Base-by-base conservation (phyloP, 2,888 invertebrate genomes). In the Pandemis cinnamomeana region DNA sequence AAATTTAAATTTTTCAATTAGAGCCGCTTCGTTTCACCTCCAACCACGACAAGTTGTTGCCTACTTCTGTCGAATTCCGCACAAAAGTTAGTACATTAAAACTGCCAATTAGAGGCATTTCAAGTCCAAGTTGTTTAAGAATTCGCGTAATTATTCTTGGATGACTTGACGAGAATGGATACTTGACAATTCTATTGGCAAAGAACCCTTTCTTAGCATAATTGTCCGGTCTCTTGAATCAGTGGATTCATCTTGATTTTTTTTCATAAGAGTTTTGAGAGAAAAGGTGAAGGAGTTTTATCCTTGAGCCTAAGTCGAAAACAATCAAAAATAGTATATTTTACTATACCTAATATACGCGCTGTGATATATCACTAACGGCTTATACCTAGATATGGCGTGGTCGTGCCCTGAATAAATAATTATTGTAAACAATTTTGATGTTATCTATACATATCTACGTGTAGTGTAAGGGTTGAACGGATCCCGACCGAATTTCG, bases 51-150 rank as follows among this genome's bases (percentile, higher is more conserved):
- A 90, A 93, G 87, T 91, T 90, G 90, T 89, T 91, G 88, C 88
- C 86, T 88, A 91, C 91, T 91, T 91, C 89, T 85, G 88, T 86
- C 86, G 89, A 90, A 90, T 91, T 91, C 90, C 87, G 89, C 87
- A 91, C 90, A 91, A 91, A 93, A 93, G 92, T 93, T 93, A 91
- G 91, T 91, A 91, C 90, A 93, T 93, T 93, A 92, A 93, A 93
- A 92, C 92, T 93, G 92, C 92, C 93, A 93, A 93, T 93, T 93
- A 93, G 89, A 86, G 86, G 89, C 89, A 92, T 92, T 93, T 92
- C 89, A 92, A 91, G 91, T 92, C 90, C 88, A 89, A 92, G 90
- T 92, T 91, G 91, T 91, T 92, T 91, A 90, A 91, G 91, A 92
- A 92, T 91, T 91, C 88, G 83, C 87, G 87, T 91, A 92, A 92